Conservation (phyloP, 2,797 vertebrate genomes). For the Cossypha caffra region DNA sequence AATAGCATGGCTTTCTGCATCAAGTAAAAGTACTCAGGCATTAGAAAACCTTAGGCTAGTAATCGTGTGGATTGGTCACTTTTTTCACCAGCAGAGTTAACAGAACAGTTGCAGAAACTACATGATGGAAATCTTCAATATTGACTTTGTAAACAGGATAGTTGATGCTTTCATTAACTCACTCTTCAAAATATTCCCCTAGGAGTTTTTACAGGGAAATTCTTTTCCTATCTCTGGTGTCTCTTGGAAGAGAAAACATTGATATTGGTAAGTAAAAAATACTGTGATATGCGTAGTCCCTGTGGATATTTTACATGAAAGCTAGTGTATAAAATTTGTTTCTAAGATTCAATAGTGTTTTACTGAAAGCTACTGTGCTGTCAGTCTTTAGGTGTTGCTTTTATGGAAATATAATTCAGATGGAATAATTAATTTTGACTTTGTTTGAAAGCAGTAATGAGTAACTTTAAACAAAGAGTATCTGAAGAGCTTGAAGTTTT, state of each 20-base stretch:
- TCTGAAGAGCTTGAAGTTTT: background rate
- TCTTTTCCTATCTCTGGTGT: constrained; percentile 90
- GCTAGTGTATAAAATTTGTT: background rate
- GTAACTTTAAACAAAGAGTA: background rate
- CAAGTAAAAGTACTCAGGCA: background rate
- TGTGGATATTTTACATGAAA: background rate
- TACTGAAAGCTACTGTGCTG: background rate
- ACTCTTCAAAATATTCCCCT: constrained; percentile 48
- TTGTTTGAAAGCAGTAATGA: background rate
- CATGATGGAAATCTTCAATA: background rate
- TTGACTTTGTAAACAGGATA: background rate
- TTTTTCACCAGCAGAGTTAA: background rate
- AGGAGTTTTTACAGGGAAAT: constrained; percentile 97
- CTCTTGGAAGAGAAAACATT: constrained; percentile 94
- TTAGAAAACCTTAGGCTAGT: background rate
- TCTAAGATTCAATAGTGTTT: background rate
- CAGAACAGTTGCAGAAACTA: background rate
- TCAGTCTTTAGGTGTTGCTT: background rate
- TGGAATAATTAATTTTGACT: background rate
- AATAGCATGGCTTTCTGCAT: background rate
- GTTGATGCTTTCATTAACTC: background rate
- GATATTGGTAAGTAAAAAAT: constrained; percentile 87
- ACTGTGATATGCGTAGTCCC: background rate
- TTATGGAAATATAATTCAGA: background rate
- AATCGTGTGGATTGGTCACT: background rate